phyloP scores from a whole-genome alignment of 2,888 invertebrate species.

The Ariolimax columbianus region DNA sequence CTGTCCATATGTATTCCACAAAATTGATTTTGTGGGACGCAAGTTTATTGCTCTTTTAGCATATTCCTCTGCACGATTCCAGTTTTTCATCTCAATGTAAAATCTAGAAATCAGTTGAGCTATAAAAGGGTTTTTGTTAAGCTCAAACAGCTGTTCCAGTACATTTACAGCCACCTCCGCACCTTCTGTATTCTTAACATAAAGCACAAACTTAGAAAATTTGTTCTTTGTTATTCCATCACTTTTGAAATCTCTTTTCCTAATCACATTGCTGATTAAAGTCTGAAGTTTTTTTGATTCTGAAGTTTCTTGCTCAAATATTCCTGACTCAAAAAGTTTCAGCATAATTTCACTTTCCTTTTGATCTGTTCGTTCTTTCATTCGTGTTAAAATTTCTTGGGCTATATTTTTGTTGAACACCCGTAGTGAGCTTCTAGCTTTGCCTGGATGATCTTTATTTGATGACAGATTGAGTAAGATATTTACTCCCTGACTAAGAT shows the following conservation, averaged over 20 bases:
- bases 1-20: slow-evolving; percentile 69
- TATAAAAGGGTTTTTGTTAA: slow-evolving; percentile 56
- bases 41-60: slow-evolving; percentile 55
- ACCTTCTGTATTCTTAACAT: slow-evolving; percentile 54
- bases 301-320: slow-evolving; percentile 61
- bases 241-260: slow-evolving; percentile 55
- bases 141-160: slow-evolving; percentile 49
- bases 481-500: slow-evolving; percentile 55
- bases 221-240: slow-evolving; percentile 51
- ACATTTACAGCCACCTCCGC: slow-evolving; percentile 52
- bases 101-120: slow-evolving; percentile 60
- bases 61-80: slow-evolving; percentile 57
- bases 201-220: slow-evolving; percentile 55
- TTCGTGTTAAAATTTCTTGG: slow-evolving; percentile 39
- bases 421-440: slow-evolving; percentile 12
- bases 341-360: slow-evolving; percentile 56
- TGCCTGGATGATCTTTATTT: slow-evolving; percentile 56
- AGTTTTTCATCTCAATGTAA: slow-evolving; percentile 55
- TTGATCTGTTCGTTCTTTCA: slow-evolving; percentile 47
- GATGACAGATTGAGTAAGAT: slow-evolving; percentile 61
- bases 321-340: slow-evolving; percentile 53
- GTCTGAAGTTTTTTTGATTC: slow-evolving; percentile 55
- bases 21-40: slow-evolving; percentile 61
- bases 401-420: slow-evolving; percentile 42
- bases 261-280: slow-evolving; percentile 60